Conservation (phyloP, 37 sponge, comb jelly and placozoan species). For the Mnemiopsis leidyi region DNA sequence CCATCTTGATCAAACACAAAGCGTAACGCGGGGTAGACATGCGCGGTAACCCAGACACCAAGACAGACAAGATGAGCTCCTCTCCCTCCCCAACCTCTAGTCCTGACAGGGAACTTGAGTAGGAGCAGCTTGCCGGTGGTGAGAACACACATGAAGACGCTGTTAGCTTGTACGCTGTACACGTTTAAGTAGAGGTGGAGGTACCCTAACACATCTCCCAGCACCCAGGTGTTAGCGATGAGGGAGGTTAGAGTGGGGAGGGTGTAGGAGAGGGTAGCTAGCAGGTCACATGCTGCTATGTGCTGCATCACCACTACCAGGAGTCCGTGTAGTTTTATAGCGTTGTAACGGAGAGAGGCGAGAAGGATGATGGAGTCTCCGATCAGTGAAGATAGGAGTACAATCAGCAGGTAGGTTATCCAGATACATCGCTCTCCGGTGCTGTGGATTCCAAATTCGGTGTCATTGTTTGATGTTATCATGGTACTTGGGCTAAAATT, state of each 20-base stretch:
- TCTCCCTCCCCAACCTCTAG: background rate
- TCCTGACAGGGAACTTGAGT: background rate
- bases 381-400: background rate
- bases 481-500: too few species aligned
- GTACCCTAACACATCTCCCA: background rate
- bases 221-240: background rate
- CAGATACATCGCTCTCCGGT: background rate
- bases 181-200: background rate
- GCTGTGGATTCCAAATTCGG: background rate
- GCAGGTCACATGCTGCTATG: background rate
- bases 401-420: background rate
- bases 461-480: too few species aligned
- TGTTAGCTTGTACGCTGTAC: background rate
- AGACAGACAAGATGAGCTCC: background rate
- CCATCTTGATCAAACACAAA: background rate
- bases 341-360: background rate
- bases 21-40: background rate
- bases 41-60: background rate
- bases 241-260: background rate
- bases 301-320: slow-evolving; percentile 1
- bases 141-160: background rate
- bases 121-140: background rate
- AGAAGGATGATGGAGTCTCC: slow-evolving; percentile 27
- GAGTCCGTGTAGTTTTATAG: background rate
- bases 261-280: background rate